Percentiles rank a stretch among this genome's conserved stretches.
phyloP scores from a whole-genome alignment of 53 echinoderm and acorn worm genomes.

The Paracentrotus lividus region DNA sequence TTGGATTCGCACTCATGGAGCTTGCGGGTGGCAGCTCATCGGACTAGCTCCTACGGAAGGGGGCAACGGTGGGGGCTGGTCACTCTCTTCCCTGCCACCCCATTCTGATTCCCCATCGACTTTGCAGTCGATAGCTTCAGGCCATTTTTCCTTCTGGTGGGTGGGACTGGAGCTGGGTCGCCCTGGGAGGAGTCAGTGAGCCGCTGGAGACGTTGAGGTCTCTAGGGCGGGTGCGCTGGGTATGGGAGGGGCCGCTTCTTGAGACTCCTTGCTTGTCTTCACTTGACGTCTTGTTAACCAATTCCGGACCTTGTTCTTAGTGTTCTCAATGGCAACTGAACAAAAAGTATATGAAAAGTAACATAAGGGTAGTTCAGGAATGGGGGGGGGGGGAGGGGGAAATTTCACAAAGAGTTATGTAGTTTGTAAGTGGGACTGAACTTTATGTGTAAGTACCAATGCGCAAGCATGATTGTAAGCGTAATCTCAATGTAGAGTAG shows the following conservation, averaged over 20 bases:
- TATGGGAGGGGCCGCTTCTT: slow-evolving; percentile 64
- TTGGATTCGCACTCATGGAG: slow-evolving; percentile 50
- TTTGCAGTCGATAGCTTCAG: neutral
- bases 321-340: slow-evolving; percentile 47
- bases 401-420: no score
- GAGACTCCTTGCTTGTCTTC: slow-evolving; percentile 49
- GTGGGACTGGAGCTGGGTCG: slow-evolving; percentile 48
- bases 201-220: slow-evolving; percentile 45
- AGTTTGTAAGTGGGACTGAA: no score
- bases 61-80: slow-evolving; percentile 78
- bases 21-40: slow-evolving; percentile 69
- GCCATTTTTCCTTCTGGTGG: slow-evolving; percentile 50
- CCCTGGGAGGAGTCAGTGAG: slow-evolving; percentile 40
- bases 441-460: no score
- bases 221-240: slow-evolving; percentile 63
- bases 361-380: no score
- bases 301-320: slow-evolving; percentile 42
- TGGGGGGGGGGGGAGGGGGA: no score
- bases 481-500: no score
- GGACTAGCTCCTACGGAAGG: slow-evolving; percentile 80
- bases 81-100: neutral
- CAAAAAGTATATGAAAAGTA: neutral
- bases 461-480: no score
- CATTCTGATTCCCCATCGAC: neutral
- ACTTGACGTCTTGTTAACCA: slow-evolving; percentile 35